Conservation (phyloP, 1,140 invertebrate genomes). For the Condylostylus longicornis region DNA sequence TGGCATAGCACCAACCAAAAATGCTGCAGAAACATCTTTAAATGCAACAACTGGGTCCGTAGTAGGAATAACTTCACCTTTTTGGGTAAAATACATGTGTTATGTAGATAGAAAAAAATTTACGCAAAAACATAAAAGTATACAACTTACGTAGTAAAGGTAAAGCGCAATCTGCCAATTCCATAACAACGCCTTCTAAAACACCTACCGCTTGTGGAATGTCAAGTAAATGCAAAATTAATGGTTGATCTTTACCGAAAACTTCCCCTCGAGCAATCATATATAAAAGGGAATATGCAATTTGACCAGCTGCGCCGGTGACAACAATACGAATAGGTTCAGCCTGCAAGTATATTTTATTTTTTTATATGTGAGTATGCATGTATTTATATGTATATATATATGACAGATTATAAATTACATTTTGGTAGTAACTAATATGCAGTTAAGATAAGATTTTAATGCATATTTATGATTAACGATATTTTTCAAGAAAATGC, state of each 20-base stretch:
- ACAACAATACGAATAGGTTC: constrained; percentile 85
- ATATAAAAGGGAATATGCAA: constrained; percentile 91
- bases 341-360: no score
- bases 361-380: no score
- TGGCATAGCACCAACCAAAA: constrained; percentile 97
- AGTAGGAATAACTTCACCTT: constrained; percentile 75
- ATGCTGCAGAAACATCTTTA: constrained; percentile 93
- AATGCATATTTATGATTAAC: no score
- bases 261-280: constrained; percentile 92
- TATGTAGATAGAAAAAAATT: no score
- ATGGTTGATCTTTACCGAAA: constrained; percentile 79
- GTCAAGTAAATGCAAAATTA: constrained; percentile 86
- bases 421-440: no score
- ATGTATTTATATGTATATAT: no score
- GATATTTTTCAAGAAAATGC: no score
- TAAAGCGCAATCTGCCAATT: constrained; percentile 88
- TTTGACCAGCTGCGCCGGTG: constrained; percentile 96
- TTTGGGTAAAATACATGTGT: no score
- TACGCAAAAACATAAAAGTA: no score
- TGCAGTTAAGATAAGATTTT: no score
- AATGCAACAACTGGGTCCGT: constrained; percentile 79
- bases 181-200: constrained; percentile 93
- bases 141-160: constrained; percentile 75
- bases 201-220: constrained; percentile 91
- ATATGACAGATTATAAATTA: no score